A percentile compares a stretch with the other conserved stretches of the same genome.
These are phyloP conservation scores for Grapholita molesta DNA, from an alignment of 1,140 invertebrate genomes.

Conservation along the genomic window DNA sequence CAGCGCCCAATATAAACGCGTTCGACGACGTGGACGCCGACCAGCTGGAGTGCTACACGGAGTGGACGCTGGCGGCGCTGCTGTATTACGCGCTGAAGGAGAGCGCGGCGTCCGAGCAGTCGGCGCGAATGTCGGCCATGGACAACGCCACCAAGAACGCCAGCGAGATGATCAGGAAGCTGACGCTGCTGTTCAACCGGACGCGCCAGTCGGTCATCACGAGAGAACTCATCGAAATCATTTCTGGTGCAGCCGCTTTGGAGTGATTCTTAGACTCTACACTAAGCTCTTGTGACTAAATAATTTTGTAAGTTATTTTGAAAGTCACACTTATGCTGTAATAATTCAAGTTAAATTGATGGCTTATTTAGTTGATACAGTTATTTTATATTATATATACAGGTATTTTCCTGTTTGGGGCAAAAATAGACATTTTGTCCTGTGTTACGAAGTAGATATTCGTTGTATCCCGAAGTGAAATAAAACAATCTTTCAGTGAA, in stretches of 20 bases:
- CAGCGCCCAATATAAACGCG: slow-evolving; percentile 87
- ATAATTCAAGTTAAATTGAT: too few relatives aligned
- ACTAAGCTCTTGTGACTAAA: too few relatives aligned
- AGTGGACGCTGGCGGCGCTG: slow-evolving; percentile 95
- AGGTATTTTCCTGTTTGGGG: too few relatives aligned
- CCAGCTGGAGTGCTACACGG: slow-evolving; percentile 93
- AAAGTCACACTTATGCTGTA: too few relatives aligned
- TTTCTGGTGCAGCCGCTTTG: slow-evolving; percentile 98
- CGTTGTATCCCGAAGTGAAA: too few relatives aligned
- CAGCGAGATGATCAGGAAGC: slow-evolving; percentile 98
- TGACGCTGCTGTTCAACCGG: slow-evolving; percentile 97
- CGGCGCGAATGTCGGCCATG: slow-evolving; percentile 99
- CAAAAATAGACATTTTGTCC: too few relatives aligned
- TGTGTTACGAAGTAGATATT: not conserved
- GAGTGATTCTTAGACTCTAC: slow-evolving; percentile 79
- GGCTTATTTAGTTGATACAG: too few relatives aligned
- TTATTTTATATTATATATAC: too few relatives aligned
- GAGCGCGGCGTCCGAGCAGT: slow-evolving; percentile 97
- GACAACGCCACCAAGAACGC: slow-evolving; percentile 99
- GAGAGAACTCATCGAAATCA: slow-evolving; percentile 99
- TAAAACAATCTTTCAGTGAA: not conserved
- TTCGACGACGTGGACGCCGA: slow-evolving; percentile 95
- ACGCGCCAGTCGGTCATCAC: slow-evolving; percentile 99
- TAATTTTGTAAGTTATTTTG: too few relatives aligned
- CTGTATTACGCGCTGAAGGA: slow-evolving; percentile 98